Evolutionary conservation across 2,113 vertebrate species (phyloP), one percentile per base, ranked within the genome.

Genomic region (Neofelis nebulosa): DNA sequence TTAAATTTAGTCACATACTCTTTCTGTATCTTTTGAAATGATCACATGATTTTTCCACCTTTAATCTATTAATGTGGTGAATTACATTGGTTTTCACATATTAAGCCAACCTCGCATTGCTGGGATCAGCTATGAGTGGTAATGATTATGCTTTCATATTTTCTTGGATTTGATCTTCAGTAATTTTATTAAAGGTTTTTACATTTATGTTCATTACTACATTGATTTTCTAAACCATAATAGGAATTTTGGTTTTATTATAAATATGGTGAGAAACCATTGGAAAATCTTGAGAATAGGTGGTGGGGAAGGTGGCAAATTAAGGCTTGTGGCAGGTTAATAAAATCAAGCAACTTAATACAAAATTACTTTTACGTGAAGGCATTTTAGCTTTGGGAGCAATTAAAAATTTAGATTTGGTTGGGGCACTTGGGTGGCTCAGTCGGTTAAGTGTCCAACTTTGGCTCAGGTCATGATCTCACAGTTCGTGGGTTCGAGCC

Each of bases 181-280:
- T 61, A 80, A 74, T 74, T 93, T 94, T 94, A 65, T 41, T 84
- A 91, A 78, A 76, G 31, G 36, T 66, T 91, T 91, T 78, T 92
- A 63, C n/a, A 66, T 88, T 78, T 83, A 85, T 93, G 41, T 78
- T 84, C 57, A 73, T 71, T 80, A 57, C 52, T 61, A 76, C 31
- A 65, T 29, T 83, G 61, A 13, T 19, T 80, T 89, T 57, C 8
- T 69, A 81, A 85, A 74, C 16, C 71, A 80, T 66, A 29, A 16
- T 76, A 69, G 29, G 21, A 74, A 65, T 68, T 83, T 69, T 91
- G 16, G 1, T 48, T 80, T 89, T 78, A 80, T 76, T 69, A 16
- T 48, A 82, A 82, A n/a, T n/a, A 9, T 63, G 41, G 31, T 74
- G 57, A 81, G 55, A 89, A 84, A 66, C 31, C 57, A 81, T 0